These are phyloP conservation scores for Mesorhabditis belari DNA, from an alignment of 2,888 invertebrate species.

Conservation along the genomic window DNA sequence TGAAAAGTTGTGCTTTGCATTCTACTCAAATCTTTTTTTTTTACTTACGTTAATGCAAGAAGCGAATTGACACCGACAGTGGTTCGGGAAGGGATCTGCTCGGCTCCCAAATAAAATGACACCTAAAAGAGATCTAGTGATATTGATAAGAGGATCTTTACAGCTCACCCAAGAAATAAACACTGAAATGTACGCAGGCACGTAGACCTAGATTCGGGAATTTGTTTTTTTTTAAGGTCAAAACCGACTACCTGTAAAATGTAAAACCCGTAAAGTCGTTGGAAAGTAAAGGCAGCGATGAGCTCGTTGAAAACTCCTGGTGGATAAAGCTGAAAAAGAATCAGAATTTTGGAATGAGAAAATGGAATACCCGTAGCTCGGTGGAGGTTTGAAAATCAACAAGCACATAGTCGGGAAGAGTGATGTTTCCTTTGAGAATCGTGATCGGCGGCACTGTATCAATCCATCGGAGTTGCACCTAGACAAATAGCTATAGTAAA, in stretches of 20 bases:
- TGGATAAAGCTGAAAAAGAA: constrained; percentile 45
- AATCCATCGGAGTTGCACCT: constrained; percentile 50
- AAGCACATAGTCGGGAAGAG: constrained; percentile 51
- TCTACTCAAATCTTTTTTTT: constrained; percentile 6
- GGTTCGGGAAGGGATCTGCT: constrained; percentile 51
- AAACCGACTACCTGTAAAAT: constrained; percentile 43
- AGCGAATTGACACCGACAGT: constrained; percentile 53
- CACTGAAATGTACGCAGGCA: constrained; percentile 51
- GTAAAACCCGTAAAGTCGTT: constrained; percentile 52
- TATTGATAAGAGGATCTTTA: neutral
- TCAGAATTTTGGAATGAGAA: neutral
- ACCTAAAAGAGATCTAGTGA: constrained; percentile 18
- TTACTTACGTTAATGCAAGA: constrained; percentile 35
- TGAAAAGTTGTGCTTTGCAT: too few species aligned
- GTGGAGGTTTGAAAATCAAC: constrained; percentile 43
- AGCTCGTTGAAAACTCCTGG: constrained; percentile 53
- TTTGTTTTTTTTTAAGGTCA: too few species aligned
- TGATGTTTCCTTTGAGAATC: constrained; percentile 50
- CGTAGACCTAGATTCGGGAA: constrained; percentile 30
- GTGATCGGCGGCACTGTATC: constrained; percentile 41
- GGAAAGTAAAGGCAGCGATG: constrained; percentile 52
- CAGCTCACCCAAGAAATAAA: constrained; percentile 46
- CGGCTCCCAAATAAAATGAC: constrained; percentile 51
- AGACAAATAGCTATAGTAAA: neutral
- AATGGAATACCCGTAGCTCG: constrained; percentile 30